A percentile compares a stretch with the other conserved stretches of the same genome.
Evolutionary conservation across 37 sponge, comb jelly and placozoan genomes (phyloP).

Genomic region (Halichondria panicea): DNA sequence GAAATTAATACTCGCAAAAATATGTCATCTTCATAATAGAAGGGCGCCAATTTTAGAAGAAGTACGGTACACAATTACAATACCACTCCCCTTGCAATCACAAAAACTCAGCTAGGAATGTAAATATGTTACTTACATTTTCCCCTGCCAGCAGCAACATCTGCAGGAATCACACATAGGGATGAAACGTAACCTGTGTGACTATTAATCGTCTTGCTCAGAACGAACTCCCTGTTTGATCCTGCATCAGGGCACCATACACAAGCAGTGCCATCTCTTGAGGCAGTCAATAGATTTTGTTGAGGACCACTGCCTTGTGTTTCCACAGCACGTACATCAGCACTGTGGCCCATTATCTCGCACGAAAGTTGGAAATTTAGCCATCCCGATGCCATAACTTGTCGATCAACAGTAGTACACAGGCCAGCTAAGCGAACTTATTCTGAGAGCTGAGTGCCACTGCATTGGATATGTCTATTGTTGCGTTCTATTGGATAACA

Average conservation of each 20-base stretch:
- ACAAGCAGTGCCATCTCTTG: constrained; percentile 59
- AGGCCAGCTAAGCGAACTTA: no score
- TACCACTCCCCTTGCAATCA: not conserved
- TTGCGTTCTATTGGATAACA: no score
- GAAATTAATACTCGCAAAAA: no score
- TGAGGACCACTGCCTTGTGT: constrained; percentile 17
- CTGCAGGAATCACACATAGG: constrained; percentile 54
- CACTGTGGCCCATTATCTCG: constrained; percentile 61
- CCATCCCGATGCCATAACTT: no score
- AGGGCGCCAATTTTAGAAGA: not conserved
- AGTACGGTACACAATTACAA: not conserved
- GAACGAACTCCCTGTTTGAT: constrained; percentile 15
- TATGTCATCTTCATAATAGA: not conserved
- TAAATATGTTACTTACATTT: not conserved
- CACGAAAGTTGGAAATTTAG: constrained; percentile 42
- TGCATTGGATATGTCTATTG: no score
- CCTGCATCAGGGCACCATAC: constrained; percentile 46
- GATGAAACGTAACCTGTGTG: constrained; percentile 70
- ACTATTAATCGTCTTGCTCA: constrained; percentile 27
- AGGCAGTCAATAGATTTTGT: constrained; percentile 53
- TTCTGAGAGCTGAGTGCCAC: no score
- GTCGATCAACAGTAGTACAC: no score
- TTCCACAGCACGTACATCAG: constrained; percentile 54
- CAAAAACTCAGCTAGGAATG: not conserved
- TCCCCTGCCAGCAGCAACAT: not conserved